These are phyloP conservation scores for Balaenoptera acutorostrata DNA, from an alignment of 2,113 vertebrate genomes.

Conservation along the genomic window DNA sequence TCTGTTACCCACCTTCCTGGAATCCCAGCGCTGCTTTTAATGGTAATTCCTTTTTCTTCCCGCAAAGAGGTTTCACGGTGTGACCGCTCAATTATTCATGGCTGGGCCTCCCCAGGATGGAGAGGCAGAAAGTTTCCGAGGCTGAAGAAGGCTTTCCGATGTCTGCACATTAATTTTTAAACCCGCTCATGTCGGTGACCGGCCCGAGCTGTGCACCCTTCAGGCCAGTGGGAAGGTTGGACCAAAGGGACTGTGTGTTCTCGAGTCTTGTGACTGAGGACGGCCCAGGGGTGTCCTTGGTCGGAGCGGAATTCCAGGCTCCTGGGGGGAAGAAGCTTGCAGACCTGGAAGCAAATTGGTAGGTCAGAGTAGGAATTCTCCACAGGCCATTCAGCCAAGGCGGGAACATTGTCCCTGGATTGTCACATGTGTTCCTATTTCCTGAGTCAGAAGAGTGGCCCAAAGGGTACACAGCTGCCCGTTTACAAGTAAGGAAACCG, in stretches of 20 bases:
- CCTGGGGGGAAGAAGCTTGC: background rate
- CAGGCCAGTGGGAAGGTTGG: background rate
- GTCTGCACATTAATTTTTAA: background rate
- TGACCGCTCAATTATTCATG: background rate
- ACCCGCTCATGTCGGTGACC: background rate
- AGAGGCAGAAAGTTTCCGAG: fast-evolving
- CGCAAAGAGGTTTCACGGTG: background rate
- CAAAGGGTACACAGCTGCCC: background rate
- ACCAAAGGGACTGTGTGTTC: background rate
- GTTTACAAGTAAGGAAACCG: background rate
- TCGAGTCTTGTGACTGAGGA: fast-evolving
- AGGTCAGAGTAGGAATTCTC: background rate
- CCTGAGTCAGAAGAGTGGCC: fast-evolving
- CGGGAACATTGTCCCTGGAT: fast-evolving
- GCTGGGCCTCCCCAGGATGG: background rate
- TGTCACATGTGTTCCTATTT: fast-evolving
- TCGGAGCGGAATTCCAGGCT: background rate
- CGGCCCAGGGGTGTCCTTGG: background rate
- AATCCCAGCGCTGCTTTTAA: background rate
- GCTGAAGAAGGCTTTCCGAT: background rate
- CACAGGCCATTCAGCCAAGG: fast-evolving
- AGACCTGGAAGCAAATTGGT: background rate
- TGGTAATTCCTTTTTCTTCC: background rate
- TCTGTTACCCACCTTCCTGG: background rate
- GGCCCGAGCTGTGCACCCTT: background rate